Evolutionary conservation across 1,140 invertebrate species (phyloP), one percentile per base, ranked within the genome.

Genomic region (Wasmannia auropunctata): DNA sequence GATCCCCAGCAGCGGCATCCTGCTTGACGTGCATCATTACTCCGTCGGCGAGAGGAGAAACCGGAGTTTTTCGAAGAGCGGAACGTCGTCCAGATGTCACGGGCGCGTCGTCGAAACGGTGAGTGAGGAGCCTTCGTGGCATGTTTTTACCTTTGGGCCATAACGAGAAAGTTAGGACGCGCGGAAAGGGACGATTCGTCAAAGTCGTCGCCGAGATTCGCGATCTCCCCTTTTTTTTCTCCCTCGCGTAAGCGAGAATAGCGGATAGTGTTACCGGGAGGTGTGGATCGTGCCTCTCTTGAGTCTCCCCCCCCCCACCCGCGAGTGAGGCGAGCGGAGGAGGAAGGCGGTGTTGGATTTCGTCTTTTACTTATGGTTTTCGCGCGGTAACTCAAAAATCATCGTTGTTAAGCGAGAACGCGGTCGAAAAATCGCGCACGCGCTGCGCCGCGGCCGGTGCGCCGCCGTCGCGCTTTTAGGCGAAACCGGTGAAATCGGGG

Each of bases 401-500:
- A 11, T 7, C 63, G 22, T 34, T 10, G 34, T 51, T 40, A 19
- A 19, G 40, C 22, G 31, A 3, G 34, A 19, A 72, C 11, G 16
- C 1, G 19, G 3, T n/a, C 34, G 34, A 43, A 51, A 67, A 67
- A 16, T 2, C n/a, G 16, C 40, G 11, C 16, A 34, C 28, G 40
- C 56, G 25, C n/a, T n/a, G n/a, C n/a, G n/a, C n/a, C n/a, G n/a
- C n/a, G n/a, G 31, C 31, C n/a, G 10, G 43, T 11, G 43, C 43
- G 43, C 43, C 40, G 40, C 31, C 56, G 37, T 79, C 34, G 77
- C 46, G 34, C 28, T 89, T 84, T 89, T 77, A 3, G 70, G 72
- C 87, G 85, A 85, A 90, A 89, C 77, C 76, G 86, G 88, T 89
- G 88, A 90, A 90, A 90, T 90, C 88, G 75, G 49, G 69, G 67